These are phyloP conservation scores for Diglossa cyanea DNA, from an alignment of 2,797 vertebrate genomes.

Conservation along the genomic window DNA sequence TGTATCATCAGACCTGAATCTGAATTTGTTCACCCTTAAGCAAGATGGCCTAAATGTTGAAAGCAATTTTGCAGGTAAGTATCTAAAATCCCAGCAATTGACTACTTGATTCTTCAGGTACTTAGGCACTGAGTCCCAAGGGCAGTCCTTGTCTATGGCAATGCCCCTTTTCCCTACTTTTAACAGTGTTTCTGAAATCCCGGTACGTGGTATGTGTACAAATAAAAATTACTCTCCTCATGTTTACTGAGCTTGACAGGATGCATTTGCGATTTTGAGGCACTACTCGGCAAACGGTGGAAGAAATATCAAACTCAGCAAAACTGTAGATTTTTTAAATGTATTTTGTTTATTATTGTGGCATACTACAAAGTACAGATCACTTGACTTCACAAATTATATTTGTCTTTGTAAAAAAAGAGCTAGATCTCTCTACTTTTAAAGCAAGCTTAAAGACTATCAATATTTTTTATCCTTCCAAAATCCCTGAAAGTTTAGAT, in stretches of 20 bases:
- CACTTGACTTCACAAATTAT: not conserved
- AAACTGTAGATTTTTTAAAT: not conserved
- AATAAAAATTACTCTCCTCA: not conserved
- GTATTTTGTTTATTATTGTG: not conserved
- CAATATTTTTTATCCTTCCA: not conserved
- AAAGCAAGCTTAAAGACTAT: not conserved
- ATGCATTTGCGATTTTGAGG: not conserved
- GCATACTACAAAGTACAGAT: not conserved
- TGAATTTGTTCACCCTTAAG: constrained; percentile 32
- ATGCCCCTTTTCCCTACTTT: not conserved
- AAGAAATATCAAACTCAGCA: not conserved
- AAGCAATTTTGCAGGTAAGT: constrained; percentile 3
- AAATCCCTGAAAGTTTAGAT: not conserved
- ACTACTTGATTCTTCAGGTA: not conserved
- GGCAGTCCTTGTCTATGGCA: not conserved
- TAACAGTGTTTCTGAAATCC: not conserved
- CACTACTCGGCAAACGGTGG: not conserved
- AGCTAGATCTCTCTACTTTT: not conserved
- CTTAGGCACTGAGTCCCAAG: not conserved
- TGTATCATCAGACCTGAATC: not conserved
- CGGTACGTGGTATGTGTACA: not conserved
- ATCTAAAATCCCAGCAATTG: not conserved
- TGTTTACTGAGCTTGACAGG: not conserved
- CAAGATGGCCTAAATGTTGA: not conserved
- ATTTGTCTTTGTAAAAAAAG: not conserved